These are phyloP conservation scores for Cotesia glomerata DNA, from an alignment of 1,140 invertebrate species.

Conservation along the genomic window DNA sequence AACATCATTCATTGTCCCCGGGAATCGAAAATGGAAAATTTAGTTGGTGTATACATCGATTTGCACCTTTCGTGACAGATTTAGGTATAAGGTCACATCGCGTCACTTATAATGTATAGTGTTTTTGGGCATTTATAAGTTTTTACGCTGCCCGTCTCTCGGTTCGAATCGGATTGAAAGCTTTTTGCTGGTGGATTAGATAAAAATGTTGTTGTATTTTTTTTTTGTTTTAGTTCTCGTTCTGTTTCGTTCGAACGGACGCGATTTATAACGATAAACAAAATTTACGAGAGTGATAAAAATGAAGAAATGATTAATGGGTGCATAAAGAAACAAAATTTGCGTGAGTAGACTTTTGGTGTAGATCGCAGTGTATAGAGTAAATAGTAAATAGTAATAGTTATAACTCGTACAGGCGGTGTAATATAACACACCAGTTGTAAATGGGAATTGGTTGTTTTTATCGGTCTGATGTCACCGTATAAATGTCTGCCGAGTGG, in stretches of 20 bases:
- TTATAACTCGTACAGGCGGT: neutral
- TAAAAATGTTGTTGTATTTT: neutral
- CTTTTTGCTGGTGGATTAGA: too few relatives aligned
- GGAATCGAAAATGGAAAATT: conserved; percentile 28
- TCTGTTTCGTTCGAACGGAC: neutral
- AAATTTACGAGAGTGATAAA: conserved; percentile 2
- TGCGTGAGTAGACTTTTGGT: neutral
- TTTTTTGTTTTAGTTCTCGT: neutral
- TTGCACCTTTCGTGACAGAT: too few relatives aligned
- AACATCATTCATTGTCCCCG: conserved; percentile 29
- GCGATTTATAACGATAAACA: neutral
- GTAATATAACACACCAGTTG: neutral
- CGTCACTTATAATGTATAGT: neutral
- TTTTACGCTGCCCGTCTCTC: too few relatives aligned
- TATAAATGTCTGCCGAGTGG: neutral
- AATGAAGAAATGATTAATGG: neutral
- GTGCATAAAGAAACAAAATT: neutral
- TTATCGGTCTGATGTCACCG: neutral
- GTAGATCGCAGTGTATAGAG: too few relatives aligned
- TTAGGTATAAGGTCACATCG: neutral
- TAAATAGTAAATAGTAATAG: too few relatives aligned
- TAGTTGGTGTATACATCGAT: neutral
- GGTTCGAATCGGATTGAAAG: too few relatives aligned
- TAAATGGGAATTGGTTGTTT: neutral
- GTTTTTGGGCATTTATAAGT: neutral